Evolutionary conservation across 1,140 invertebrate genomes (phyloP).

Genomic region (Trichomalopsis sarcophagae): DNA sequence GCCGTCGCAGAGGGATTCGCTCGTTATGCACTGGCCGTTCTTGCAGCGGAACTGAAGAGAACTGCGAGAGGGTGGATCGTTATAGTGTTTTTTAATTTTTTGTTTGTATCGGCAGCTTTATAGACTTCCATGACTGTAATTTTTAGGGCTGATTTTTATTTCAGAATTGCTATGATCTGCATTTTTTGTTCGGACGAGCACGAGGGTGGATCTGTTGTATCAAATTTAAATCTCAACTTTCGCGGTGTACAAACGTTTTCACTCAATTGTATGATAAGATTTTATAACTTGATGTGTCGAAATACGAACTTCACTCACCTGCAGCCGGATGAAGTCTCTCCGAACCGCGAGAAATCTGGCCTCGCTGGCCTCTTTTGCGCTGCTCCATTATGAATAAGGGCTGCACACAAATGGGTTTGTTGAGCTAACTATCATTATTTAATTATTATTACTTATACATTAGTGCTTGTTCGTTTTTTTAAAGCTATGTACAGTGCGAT

Average conservation of each 20-base stretch:
- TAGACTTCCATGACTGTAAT: not conserved
- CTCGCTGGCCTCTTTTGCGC: not conserved
- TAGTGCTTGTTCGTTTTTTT: not conserved
- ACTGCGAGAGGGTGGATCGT: constrained; percentile 23
- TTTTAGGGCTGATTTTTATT: too few species aligned
- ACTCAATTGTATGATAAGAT: too few species aligned
- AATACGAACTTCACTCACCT: not conserved
- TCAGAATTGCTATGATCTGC: too few species aligned
- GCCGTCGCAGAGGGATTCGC: constrained; percentile 75
- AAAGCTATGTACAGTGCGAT: not conserved
- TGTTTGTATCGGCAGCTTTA: not conserved
- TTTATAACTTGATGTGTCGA: too few species aligned
- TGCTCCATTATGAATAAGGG: not conserved
- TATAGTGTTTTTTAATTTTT: not conserved
- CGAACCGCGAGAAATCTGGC: not conserved
- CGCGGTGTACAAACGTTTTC: too few species aligned
- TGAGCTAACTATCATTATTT: not conserved
- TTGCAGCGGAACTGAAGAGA: constrained; percentile 61
- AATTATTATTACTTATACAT: not conserved
- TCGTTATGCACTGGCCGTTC: constrained; percentile 66
- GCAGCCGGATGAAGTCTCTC: not conserved
- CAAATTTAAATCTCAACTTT: too few species aligned
- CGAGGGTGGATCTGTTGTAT: too few species aligned
- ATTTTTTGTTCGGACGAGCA: too few species aligned
- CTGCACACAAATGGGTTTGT: not conserved